Evolutionary conservation across 2,888 invertebrate genomes (phyloP), one percentile per base, ranked within the genome.

Genomic region (Harpalus rubripes): DNA sequence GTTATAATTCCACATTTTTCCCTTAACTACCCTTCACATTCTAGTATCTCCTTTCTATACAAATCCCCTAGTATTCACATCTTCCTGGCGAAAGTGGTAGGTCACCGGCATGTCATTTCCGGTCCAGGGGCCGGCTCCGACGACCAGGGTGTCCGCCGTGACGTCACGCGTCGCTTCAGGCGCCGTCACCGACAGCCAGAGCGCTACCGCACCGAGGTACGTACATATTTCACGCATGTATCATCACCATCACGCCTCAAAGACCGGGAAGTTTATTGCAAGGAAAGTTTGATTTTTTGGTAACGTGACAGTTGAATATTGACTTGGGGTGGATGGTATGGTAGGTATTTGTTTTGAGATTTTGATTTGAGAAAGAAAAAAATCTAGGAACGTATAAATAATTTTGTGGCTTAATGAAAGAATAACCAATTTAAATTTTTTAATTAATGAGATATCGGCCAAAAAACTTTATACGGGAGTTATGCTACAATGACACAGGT

Each of bases 151-250:
- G 68, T 68, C 39, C 68, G 68, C 39, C 68, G 68, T 68, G 68
- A 68, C 68, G 68, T 41, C 68, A 68, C 39, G 68, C 68, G 68
- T 26, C 68, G 68, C 39, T 68, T 39, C 68, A 68, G 68, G 68
- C 68, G 68, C 68, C 68, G 68, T 68, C 15, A 26, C 15, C n/a
- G 68, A 68, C 68, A 68, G 65, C 7, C 39, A 39, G 68, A 68
- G 32, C 68, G 32, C 68, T 68, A 68, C 68, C 68, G 39, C 41
- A 39, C 68, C 68, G 39, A 22, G n/a, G 6, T 7, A 63, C 26
- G 26, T 32, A 68, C 68, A 68, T 68, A n/a, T 39, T 26, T 6
- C 65, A 65, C 41, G 68, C 39, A 68, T 68, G n/a, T n/a, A 39
- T 39, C 65, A 65, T 32, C 65, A 26, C 6, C 65, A 63, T 12